These are phyloP conservation scores for Pteropus rufus DNA, from an alignment of 2,797 vertebrate genomes.

Conservation along the genomic window DNA sequence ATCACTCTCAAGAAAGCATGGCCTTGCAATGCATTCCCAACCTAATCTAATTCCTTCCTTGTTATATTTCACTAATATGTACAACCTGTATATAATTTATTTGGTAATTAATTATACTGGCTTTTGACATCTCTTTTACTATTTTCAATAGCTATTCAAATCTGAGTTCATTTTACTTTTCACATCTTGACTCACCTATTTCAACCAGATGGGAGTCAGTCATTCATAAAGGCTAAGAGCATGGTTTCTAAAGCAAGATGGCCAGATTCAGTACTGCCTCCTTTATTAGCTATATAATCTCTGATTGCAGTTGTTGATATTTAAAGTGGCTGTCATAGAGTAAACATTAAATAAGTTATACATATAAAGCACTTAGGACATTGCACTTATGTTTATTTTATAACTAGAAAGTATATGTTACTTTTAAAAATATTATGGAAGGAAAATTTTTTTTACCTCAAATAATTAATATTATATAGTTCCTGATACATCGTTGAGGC, in stretches of 20 bases:
- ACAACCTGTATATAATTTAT: neutral
- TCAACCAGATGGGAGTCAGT: neutral
- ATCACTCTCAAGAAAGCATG: neutral
- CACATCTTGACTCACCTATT: neutral
- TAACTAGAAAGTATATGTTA: neutral
- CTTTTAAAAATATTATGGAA: neutral
- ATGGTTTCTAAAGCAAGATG: neutral
- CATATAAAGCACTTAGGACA: neutral
- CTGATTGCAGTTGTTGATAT: neutral
- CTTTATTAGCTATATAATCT: neutral
- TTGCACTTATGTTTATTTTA: neutral
- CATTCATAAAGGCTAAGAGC: neutral
- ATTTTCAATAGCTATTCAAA: constrained; percentile 2
- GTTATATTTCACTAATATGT: neutral
- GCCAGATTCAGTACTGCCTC: neutral
- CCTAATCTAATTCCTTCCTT: neutral
- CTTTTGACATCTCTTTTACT: neutral
- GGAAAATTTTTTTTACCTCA: neutral
- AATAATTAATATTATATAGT: neutral
- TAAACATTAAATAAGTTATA: neutral
- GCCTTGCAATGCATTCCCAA: neutral
- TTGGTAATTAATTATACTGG: neutral
- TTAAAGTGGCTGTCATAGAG: neutral
- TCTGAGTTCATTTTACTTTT: neutral
- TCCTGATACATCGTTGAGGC: neutral